Conservation (phyloP, 2,113 vertebrate species). For the Sciurus niger region DNA sequence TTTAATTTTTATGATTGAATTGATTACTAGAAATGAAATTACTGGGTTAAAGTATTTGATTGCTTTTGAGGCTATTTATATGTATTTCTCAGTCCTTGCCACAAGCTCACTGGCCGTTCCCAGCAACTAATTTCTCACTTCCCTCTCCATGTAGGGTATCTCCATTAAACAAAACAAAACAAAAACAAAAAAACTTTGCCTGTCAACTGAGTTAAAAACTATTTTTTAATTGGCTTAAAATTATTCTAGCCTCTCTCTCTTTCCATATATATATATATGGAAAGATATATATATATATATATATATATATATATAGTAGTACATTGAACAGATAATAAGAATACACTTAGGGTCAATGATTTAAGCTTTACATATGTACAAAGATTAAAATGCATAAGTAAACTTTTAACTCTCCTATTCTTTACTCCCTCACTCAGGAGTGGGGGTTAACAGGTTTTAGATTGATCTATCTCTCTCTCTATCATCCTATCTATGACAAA, state of each 20-base stretch:
- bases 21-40: conserved; percentile 29
- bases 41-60: not conserved
- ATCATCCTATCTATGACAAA: not conserved
- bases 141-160: too few species aligned
- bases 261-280: not conserved
- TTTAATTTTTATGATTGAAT: conserved; percentile 15
- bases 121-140: not conserved
- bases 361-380: not conserved
- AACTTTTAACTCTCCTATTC: not conserved
- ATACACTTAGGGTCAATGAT: not conserved
- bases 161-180: not conserved
- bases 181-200: not conserved
- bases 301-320: not conserved
- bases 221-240: conserved; percentile 23
- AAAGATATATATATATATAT: not conserved
- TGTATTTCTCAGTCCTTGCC: not conserved
- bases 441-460: not conserved
- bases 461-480: not conserved
- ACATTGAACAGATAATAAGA: conserved; percentile 13
- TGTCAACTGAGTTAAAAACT: not conserved
- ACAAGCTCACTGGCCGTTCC: not conserved
- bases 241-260: not conserved
- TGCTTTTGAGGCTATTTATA: not conserved
- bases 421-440: not conserved
- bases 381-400: not conserved